phyloP scores from a whole-genome alignment of 2,888 invertebrate species.

The Drosophila emarginata region DNA sequence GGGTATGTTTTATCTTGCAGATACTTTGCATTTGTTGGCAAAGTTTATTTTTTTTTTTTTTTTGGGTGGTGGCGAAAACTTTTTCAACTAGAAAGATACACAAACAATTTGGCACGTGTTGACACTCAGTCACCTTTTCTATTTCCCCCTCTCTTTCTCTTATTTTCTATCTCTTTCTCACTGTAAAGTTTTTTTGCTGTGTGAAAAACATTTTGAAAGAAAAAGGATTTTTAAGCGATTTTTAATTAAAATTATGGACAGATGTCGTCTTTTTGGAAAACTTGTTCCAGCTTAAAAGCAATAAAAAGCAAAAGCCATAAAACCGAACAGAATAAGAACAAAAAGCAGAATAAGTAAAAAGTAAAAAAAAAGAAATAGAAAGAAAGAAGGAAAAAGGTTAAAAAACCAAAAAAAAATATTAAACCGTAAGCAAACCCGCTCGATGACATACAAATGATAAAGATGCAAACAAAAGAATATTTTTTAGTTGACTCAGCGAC shows the following conservation, averaged over 20 bases:
- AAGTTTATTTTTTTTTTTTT: constrained; percentile 37
- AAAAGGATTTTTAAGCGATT: constrained; percentile 72
- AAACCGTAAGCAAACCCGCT: constrained; percentile 40
- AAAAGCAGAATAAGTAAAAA: constrained; percentile 24
- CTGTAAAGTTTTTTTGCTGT: constrained; percentile 35
- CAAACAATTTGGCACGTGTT: constrained; percentile 67
- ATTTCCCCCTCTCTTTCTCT: constrained; percentile 1
- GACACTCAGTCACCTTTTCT: constrained; percentile 64
- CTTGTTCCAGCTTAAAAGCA: constrained; percentile 34
- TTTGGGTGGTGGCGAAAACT: constrained; percentile 22
- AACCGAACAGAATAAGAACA: constrained; percentile 30
- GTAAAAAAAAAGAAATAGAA: constrained; percentile 1
- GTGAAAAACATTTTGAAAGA: constrained; percentile 37
- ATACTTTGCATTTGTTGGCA: constrained; percentile 45
- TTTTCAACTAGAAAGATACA: constrained; percentile 42
- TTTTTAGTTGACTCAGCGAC: constrained; percentile 39
- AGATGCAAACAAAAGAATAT: constrained; percentile 24
- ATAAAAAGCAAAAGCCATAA: constrained; percentile 31
- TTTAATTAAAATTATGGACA: constrained; percentile 74
- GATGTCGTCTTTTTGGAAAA: constrained; percentile 46
- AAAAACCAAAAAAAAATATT: constrained; percentile 13
- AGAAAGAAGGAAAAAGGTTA: constrained; percentile 28
- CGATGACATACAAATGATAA: constrained; percentile 51
- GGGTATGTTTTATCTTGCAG: constrained; percentile 58
- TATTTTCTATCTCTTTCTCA: background rate